These are phyloP conservation scores for Chelonus formosanus DNA, from an alignment of 2,888 invertebrate species.

Conservation along the genomic window DNA sequence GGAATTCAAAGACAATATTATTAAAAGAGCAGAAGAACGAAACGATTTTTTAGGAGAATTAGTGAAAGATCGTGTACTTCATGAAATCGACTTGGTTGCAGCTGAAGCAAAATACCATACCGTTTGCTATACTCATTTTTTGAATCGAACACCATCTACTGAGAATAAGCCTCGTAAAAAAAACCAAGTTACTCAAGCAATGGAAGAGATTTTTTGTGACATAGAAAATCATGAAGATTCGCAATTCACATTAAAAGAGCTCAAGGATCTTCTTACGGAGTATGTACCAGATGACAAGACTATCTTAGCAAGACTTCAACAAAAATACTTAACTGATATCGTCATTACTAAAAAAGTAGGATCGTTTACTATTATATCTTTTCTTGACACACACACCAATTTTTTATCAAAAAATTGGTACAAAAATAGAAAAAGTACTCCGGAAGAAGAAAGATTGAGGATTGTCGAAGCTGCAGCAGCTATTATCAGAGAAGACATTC, in stretches of 20 bases:
- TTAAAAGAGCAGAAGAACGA: constrained; percentile 54
- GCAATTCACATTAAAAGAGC: constrained; percentile 58
- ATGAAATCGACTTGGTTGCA: constrained; percentile 50
- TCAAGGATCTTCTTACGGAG: constrained; percentile 50
- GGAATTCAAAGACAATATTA: constrained; percentile 55
- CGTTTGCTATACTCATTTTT: constrained; percentile 56
- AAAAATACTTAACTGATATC: constrained; percentile 47
- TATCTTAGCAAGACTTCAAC: constrained; percentile 50
- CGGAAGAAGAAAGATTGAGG: constrained; percentile 46
- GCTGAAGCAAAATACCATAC: constrained; percentile 53
- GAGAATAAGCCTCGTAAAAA: constrained; percentile 50
- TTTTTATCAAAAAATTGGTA: constrained; percentile 56
- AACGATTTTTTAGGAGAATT: constrained; percentile 52
- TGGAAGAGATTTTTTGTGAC: constrained; percentile 57
- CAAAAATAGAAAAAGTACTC: constrained; percentile 51
- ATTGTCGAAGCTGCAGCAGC: constrained; percentile 48
- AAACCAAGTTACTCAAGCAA: constrained; percentile 57
- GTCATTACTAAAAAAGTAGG: constrained; percentile 46
- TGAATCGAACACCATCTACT: constrained; percentile 49
- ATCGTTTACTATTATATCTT: constrained; percentile 55
- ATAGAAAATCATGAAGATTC: constrained; percentile 60
- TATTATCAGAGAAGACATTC: constrained; percentile 59
- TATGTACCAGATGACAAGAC: constrained; percentile 55
- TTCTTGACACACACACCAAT: constrained; percentile 53
- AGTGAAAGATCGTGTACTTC: too few relatives aligned